These are phyloP conservation scores for Penaeus indicus DNA, from an alignment of 1,140 invertebrate genomes.

Conservation along the genomic window DNA sequence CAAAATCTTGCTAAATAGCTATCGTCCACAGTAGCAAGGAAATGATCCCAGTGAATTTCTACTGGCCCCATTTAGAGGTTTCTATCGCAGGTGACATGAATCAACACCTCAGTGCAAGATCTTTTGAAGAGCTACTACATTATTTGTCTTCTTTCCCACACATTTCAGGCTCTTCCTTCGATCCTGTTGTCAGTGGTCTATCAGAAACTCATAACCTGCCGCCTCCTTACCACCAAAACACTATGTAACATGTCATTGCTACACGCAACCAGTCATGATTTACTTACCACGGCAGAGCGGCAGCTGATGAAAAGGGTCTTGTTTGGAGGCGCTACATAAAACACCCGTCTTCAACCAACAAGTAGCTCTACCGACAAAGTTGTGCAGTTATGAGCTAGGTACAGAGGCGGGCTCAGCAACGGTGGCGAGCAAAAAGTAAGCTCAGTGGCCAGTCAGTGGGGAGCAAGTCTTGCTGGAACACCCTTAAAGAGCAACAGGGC, in stretches of 20 bases:
- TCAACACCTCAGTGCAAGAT: too few species aligned
- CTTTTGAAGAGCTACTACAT: too few species aligned
- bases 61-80: too few species aligned
- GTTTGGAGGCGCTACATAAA: not conserved
- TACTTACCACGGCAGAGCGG: not conserved
- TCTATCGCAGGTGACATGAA: too few species aligned
- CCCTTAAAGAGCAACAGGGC: too few species aligned
- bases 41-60: not conserved
- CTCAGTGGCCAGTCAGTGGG: too few species aligned
- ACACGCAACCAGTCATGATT: too few species aligned
- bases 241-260: too few species aligned
- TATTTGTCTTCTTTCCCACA: too few species aligned
- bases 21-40: slow-evolving; percentile 22
- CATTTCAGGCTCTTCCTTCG: too few species aligned
- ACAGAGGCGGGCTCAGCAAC: not conserved
- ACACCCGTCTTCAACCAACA: not conserved
- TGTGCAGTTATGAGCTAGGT: not conserved
- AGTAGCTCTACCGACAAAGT: not conserved
- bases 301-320: not conserved
- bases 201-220: not conserved
- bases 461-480: too few species aligned
- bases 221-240: too few species aligned
- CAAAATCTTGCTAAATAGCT: not conserved
- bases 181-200: not conserved
- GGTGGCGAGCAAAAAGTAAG: not conserved